These are phyloP conservation scores for Periophthalmodon schlosseri DNA, from an alignment of 2,113 vertebrate species.

Conservation along the genomic window DNA sequence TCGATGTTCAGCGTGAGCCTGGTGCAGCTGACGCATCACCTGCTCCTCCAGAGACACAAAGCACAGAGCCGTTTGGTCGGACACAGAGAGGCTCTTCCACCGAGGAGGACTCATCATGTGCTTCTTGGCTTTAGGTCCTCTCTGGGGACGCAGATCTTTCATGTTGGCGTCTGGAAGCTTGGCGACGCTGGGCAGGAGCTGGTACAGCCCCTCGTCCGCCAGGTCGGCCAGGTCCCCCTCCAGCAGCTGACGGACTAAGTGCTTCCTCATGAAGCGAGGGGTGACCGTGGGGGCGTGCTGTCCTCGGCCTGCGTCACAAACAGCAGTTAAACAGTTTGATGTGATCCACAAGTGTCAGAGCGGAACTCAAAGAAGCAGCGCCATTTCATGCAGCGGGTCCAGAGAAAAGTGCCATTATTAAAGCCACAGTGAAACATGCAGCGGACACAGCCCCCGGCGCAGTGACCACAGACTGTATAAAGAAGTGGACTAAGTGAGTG, in stretches of 20 bases:
- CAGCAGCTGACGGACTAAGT: slow-evolving; percentile 73
- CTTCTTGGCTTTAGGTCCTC: slow-evolving; percentile 49
- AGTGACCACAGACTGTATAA: no score
- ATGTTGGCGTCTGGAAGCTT: slow-evolving; percentile 41
- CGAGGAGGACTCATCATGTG: slow-evolving; percentile 30
- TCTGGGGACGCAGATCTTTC: slow-evolving; percentile 29
- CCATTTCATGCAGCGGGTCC: slow-evolving; percentile 33
- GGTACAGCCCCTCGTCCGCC: slow-evolving; percentile 69
- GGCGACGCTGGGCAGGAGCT: slow-evolving; percentile 64
- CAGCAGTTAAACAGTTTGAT: slow-evolving; percentile 29
- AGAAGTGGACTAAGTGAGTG: no score
- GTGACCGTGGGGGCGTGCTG: slow-evolving; percentile 58
- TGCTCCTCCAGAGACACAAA: slow-evolving; percentile 67
- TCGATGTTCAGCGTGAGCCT: slow-evolving; percentile 42
- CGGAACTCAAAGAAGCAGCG: slow-evolving; percentile 19
- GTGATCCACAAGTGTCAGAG: slow-evolving; percentile 32
- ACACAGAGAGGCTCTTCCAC: slow-evolving; percentile 40
- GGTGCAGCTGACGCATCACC: slow-evolving; percentile 50
- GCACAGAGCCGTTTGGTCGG: slow-evolving; percentile 58
- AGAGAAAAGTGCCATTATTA: slow-evolving; percentile 33
- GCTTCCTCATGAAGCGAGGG: slow-evolving; percentile 65
- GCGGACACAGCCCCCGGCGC: slow-evolving; percentile 25
- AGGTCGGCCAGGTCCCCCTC: slow-evolving; percentile 76
- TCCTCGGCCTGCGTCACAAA: slow-evolving; percentile 75
- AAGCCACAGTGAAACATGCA: slow-evolving; percentile 56